Conservation (phyloP, 2,113 vertebrate species). For the Syrrhaptes paradoxus region DNA sequence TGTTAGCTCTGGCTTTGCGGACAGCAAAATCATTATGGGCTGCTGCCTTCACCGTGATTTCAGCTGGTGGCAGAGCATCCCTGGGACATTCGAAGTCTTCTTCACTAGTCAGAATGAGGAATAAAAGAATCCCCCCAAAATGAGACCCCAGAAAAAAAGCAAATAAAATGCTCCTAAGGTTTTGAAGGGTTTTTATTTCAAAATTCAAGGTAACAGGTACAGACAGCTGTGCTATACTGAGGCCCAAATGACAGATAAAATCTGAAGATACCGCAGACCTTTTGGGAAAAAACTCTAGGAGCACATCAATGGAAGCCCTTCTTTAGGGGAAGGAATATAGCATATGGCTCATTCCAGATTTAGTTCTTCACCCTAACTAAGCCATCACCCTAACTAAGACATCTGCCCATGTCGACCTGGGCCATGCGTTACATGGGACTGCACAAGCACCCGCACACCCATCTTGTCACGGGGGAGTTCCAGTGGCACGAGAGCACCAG, state of each 20-base stretch:
- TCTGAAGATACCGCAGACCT: neutral
- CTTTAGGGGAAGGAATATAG: neutral
- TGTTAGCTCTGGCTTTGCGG: slow-evolving; percentile 79
- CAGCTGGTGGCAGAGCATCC: slow-evolving; percentile 51
- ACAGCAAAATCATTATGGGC: slow-evolving; percentile 74
- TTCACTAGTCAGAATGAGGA: slow-evolving; percentile 68
- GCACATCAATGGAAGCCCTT: neutral
- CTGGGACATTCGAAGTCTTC: slow-evolving; percentile 38
- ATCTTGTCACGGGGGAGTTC: neutral
- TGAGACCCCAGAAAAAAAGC: neutral
- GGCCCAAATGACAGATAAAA: neutral
- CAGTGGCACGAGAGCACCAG: neutral
- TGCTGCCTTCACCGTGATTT: slow-evolving; percentile 75
- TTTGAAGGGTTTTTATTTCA: neutral
- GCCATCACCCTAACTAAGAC: neutral
- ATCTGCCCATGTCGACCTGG: neutral
- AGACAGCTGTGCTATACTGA: neutral
- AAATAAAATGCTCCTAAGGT: neutral
- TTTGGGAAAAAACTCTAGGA: neutral
- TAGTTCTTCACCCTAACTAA: neutral
- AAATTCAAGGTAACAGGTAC: neutral
- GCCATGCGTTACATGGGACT: rapidly evolving
- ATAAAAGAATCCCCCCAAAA: slow-evolving; percentile 39
- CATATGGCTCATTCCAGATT: neutral
- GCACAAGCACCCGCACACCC: neutral